A percentile compares a stretch with the other conserved stretches of the same genome.
Conservation (phyloP, 2,888 invertebrate genomes). For the Altica lythri region DNA sequence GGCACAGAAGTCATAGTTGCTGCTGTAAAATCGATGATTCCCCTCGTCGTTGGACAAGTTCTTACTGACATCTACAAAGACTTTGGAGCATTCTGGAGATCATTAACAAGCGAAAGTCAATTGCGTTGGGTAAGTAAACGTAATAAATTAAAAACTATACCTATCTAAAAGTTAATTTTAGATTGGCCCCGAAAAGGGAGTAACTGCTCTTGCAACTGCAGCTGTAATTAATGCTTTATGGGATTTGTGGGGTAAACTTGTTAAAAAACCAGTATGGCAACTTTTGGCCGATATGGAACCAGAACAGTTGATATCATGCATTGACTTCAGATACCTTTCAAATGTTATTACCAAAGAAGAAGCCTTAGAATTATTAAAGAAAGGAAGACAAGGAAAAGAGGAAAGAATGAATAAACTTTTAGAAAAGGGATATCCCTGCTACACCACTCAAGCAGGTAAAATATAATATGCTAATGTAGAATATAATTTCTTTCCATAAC, state of each 20-base stretch:
- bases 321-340: constrained; percentile 84
- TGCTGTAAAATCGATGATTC: constrained; percentile 73
- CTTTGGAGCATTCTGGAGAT: constrained; percentile 80
- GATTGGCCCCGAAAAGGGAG: constrained; percentile 92
- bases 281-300: constrained; percentile 82
- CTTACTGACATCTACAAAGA: constrained; percentile 73
- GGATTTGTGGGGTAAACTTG: constrained; percentile 88
- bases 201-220: constrained; percentile 83
- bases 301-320: constrained; percentile 80
- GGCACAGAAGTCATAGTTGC: constrained; percentile 86
- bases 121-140: constrained; percentile 79
- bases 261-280: constrained; percentile 87
- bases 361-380: constrained; percentile 71
- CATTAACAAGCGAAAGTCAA: constrained; percentile 84
- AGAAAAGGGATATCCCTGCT: constrained; percentile 78
- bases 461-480: too few relatives aligned
- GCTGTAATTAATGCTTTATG: constrained; percentile 89
- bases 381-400: constrained; percentile 63
- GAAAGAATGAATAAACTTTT: constrained; percentile 67
- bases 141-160: background rate
- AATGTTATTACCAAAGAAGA: constrained; percentile 84
- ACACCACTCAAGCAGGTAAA: constrained; percentile 86
- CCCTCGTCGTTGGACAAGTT: constrained; percentile 71
- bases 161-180: constrained; percentile 48
- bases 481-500: too few relatives aligned